These are phyloP conservation scores for Struthio camelus DNA, from an alignment of 2,113 vertebrate genomes.

Conservation along the genomic window DNA sequence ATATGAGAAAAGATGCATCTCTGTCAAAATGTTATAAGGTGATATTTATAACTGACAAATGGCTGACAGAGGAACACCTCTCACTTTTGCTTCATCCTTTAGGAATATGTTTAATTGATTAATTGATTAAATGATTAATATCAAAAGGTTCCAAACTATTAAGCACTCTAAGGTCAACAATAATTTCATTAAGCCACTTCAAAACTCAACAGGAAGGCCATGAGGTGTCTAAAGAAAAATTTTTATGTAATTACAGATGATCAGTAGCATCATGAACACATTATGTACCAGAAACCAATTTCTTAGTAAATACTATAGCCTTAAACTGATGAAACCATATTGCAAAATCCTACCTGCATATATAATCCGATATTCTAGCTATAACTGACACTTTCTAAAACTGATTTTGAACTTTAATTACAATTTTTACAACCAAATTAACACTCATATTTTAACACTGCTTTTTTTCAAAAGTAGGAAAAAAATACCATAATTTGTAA, in stretches of 20 bases:
- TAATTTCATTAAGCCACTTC: constrained; percentile 70
- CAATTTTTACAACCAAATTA: neutral
- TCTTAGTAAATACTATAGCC: neutral
- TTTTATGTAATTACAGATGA: constrained; percentile 19
- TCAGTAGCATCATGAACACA: constrained; percentile 34
- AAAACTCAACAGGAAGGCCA: constrained; percentile 56
- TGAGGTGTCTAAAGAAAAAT: constrained; percentile 55
- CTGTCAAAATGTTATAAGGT: constrained; percentile 26
- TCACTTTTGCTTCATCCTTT: constrained; percentile 42
- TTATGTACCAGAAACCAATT: constrained; percentile 6
- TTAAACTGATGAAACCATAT: neutral
- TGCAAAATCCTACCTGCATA: neutral
- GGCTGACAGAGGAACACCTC: constrained; percentile 39
- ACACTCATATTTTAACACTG: neutral
- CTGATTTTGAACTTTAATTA: neutral
- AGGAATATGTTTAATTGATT: constrained; percentile 11
- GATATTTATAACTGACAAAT: constrained; percentile 59
- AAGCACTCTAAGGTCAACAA: constrained; percentile 56
- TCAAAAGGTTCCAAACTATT: constrained; percentile 58
- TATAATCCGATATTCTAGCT: neutral
- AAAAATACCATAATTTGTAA: neutral
- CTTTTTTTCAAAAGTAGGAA: neutral
- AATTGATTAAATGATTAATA: constrained; percentile 53
- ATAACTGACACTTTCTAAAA: neutral
- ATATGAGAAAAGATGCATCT: neutral